phyloP scores from a whole-genome alignment of 2,797 vertebrate genomes.

The Tarsius wallacei region DNA sequence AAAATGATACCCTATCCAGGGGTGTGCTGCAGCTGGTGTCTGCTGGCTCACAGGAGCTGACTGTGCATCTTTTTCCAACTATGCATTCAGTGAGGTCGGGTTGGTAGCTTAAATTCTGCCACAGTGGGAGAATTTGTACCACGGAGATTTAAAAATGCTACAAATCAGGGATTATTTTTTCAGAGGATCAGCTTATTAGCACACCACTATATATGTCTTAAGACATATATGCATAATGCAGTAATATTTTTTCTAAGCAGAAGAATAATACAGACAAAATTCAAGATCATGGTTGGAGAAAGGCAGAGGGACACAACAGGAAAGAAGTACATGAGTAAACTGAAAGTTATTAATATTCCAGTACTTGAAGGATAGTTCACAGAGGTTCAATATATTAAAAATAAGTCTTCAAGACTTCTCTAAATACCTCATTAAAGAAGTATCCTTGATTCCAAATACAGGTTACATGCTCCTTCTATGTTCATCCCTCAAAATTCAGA shows the following conservation, averaged over 20 bases:
- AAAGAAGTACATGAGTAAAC: background rate
- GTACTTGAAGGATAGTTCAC: background rate
- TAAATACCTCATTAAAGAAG: too few relatives aligned
- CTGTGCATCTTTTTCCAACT: background rate
- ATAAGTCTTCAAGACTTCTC: background rate
- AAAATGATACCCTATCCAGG: background rate
- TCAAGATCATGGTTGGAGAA: constrained; percentile 23
- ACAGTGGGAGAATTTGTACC: background rate
- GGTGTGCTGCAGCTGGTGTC: background rate
- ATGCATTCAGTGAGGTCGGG: background rate
- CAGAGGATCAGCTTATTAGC: constrained; percentile 37
- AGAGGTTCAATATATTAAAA: background rate
- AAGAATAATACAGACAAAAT: constrained; percentile 12
- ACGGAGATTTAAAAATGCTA: background rate
- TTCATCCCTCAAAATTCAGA: too few relatives aligned
- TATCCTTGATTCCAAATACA: too few relatives aligned
- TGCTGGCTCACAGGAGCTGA: background rate
- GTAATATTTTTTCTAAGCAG: background rate
- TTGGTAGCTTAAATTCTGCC: background rate
- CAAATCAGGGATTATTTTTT: constrained; percentile 51
- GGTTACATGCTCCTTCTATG: too few relatives aligned
- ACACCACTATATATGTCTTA: background rate
- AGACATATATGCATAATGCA: background rate
- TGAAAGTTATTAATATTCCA: constrained; percentile 16
- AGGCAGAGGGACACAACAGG: background rate